Evolutionary conservation across 2,797 vertebrate species (phyloP).

Genomic region (Valencia hispanica): DNA sequence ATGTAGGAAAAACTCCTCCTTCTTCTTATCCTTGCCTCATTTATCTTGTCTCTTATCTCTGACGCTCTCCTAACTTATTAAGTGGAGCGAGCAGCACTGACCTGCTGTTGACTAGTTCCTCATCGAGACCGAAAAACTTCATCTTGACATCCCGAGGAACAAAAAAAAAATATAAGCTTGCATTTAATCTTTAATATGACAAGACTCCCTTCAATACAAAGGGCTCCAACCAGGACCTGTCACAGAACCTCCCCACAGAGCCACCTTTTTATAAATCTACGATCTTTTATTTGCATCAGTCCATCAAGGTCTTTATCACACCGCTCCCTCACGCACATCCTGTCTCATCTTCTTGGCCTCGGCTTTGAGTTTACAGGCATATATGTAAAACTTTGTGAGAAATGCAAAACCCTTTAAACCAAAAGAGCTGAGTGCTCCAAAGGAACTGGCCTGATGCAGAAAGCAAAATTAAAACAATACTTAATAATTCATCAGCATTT

Average conservation of each 20-base stretch:
- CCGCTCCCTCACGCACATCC: too few species aligned
- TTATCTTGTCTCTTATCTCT: not conserved
- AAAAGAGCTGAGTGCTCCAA: not conserved
- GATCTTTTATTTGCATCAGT: conserved; percentile 4
- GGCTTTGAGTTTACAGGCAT: not conserved
- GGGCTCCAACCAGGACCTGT: not conserved
- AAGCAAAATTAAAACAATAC: not conserved
- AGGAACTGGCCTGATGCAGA: not conserved
- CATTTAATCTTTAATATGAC: not conserved
- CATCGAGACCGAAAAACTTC: not conserved
- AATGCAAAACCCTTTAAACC: not conserved
- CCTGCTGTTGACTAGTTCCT: not conserved
- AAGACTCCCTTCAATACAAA: not conserved
- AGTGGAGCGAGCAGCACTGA: not conserved
- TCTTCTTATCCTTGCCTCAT: not conserved
- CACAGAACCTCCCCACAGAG: conserved; percentile 2
- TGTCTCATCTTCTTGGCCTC: not conserved
- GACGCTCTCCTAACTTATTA: not conserved
- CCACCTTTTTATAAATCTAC: not conserved
- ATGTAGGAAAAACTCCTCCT: too few species aligned
- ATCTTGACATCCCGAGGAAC: not conserved
- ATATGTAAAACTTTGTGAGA: not conserved
- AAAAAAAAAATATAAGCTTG: not conserved
- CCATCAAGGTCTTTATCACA: not conserved
- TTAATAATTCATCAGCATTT: not conserved